Evolutionary conservation across 2,797 vertebrate species (phyloP).

Genomic region (Lithobates sylvaticus): DNA sequence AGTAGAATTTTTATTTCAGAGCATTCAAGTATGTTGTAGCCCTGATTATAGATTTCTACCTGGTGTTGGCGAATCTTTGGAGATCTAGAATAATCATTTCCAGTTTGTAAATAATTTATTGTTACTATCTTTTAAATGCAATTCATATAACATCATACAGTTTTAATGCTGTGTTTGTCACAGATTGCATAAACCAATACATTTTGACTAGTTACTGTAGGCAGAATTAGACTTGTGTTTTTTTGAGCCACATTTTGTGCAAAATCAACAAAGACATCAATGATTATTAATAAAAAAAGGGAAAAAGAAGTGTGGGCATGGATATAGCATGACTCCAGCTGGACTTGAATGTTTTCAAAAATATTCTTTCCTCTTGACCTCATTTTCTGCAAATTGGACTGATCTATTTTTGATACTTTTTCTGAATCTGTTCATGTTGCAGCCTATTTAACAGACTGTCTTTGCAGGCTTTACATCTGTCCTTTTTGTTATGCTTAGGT

Average conservation of each 20-base stretch:
- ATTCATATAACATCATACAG: too few relatives aligned
- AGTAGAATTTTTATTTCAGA: too few relatives aligned
- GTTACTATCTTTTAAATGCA: too few relatives aligned
- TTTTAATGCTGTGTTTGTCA: too few relatives aligned
- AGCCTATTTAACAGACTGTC: neutral
- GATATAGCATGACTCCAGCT: neutral
- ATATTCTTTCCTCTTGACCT: slow-evolving; percentile 4
- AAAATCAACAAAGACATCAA: neutral
- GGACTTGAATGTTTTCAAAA: neutral
- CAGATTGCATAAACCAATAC: neutral
- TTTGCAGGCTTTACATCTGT: slow-evolving; percentile 26
- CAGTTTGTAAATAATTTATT: too few relatives aligned
- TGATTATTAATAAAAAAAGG: neutral
- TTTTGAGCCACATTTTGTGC: neutral
- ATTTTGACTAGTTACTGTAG: neutral
- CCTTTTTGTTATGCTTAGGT: slow-evolving; percentile 20
- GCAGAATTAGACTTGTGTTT: neutral
- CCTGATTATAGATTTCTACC: too few relatives aligned
- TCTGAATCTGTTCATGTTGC: neutral
- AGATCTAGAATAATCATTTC: too few relatives aligned
- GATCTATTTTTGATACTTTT: neutral
- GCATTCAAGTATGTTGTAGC: too few relatives aligned
- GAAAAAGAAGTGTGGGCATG: neutral
- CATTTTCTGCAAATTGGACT: neutral
- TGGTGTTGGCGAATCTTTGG: too few relatives aligned